phyloP scores from a whole-genome alignment of 2,113 vertebrate genomes.

The Cheirogaleus medius region DNA sequence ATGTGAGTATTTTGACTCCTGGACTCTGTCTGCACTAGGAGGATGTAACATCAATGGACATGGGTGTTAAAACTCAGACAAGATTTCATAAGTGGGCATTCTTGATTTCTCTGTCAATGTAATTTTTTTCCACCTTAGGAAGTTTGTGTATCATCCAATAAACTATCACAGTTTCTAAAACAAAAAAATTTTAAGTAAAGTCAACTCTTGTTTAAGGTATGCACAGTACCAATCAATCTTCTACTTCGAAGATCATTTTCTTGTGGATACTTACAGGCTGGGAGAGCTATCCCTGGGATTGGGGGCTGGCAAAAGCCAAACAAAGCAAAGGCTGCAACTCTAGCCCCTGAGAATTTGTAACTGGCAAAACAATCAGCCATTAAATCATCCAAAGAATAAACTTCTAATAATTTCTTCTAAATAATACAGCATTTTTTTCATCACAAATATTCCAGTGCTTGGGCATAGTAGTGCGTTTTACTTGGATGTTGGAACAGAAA shows the following conservation, averaged over 20 bases:
- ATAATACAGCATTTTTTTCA: conserved; percentile 1
- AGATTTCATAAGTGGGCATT: conserved; percentile 44
- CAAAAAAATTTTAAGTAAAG: neutral
- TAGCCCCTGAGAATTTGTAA: conserved; percentile 3
- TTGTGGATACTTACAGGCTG: neutral
- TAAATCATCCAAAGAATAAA: conserved; percentile 53
- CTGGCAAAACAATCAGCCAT: conserved; percentile 53
- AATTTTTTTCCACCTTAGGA: neutral
- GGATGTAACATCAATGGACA: neutral
- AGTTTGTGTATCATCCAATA: neutral
- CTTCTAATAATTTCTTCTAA: neutral
- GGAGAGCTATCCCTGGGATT: neutral
- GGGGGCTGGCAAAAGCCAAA: neutral
- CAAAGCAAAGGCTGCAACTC: neutral
- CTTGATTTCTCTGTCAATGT: neutral
- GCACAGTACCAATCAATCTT: neutral
- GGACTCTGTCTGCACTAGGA: neutral
- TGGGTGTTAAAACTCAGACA: conserved; percentile 54
- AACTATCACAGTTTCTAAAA: conserved; percentile 25
- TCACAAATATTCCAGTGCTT: neutral
- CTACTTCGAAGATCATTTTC: neutral
- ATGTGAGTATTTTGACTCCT: neutral
- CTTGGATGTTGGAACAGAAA: conserved; percentile 10
- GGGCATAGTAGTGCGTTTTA: neutral
- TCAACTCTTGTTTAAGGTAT: neutral